Conservation (phyloP, 2,888 invertebrate genomes). For the Ochropleura leucogaster region DNA sequence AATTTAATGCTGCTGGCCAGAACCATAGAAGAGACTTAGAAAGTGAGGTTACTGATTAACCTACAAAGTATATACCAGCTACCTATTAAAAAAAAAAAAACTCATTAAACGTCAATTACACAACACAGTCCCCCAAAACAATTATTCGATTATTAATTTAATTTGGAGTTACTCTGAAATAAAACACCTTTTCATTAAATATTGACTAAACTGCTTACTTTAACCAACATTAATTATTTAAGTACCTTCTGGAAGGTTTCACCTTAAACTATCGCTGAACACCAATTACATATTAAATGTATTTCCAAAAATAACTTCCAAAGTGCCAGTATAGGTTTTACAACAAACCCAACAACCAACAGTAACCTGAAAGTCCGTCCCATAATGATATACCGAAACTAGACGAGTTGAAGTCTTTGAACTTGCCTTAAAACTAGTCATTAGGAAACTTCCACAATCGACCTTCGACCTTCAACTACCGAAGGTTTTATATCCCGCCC, state of each 20-base stretch:
- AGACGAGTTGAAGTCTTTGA: constrained; percentile 16
- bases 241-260: not conserved
- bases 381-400: not conserved
- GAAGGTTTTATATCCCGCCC: constrained; percentile 49
- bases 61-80: not conserved
- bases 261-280: not conserved
- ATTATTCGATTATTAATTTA: not conserved
- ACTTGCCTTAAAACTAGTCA: constrained; percentile 20
- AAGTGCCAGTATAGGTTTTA: constrained; percentile 23
- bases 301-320: constrained; percentile 25
- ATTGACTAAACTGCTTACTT: not conserved
- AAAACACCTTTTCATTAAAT: not conserved
- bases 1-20: not conserved
- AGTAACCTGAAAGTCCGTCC: not conserved
- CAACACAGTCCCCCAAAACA: not conserved
- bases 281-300: constrained; percentile 11
- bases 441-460: constrained; percentile 3
- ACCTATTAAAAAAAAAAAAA: too few species aligned
- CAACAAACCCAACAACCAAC: not conserved
- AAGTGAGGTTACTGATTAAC: not conserved
- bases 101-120: too few species aligned
- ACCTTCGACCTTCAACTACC: constrained; percentile 32
- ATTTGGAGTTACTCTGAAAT: not conserved
- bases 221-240: constrained; percentile 19
- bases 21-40: too few species aligned